Conservation (phyloP, 2,797 vertebrate species). For the Peromyscus aztecus region DNA sequence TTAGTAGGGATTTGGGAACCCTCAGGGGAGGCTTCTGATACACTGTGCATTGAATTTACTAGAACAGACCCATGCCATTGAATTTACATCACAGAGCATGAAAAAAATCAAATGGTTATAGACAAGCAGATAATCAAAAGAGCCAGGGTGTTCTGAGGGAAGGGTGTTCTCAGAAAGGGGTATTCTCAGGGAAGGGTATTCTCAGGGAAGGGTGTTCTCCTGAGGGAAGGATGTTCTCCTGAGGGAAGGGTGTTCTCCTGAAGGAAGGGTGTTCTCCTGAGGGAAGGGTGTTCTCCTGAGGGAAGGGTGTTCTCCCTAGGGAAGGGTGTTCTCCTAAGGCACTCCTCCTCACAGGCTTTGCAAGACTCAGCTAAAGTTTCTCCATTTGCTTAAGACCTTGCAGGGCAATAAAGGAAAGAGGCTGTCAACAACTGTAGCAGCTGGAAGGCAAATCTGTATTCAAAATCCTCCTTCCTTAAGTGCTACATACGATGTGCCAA, state of each 20-base stretch:
- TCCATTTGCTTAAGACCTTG: conserved; percentile 53
- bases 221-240: conserved; percentile 5
- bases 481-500: background rate
- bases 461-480: background rate
- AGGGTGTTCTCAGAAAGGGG: background rate
- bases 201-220: background rate
- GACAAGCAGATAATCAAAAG: conserved; percentile 68
- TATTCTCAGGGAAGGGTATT: background rate
- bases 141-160: conserved; percentile 16
- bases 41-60: background rate
- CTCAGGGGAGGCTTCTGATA: background rate
- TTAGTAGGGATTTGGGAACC: background rate
- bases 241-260: no score
- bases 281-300: background rate
- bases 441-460: background rate
- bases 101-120: conserved; percentile 43
- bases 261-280: conserved; percentile 43
- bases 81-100: conserved; percentile 35
- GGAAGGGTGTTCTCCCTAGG: conserved; percentile 10
- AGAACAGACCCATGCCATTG: conserved; percentile 1
- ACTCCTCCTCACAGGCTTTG: background rate
- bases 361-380: conserved; percentile 48
- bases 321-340: conserved; percentile 22
- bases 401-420: conserved; percentile 41
- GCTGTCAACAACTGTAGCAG: conserved; percentile 41